Conservation (phyloP, 2,888 invertebrate species). For the Itoplectis maculator region DNA sequence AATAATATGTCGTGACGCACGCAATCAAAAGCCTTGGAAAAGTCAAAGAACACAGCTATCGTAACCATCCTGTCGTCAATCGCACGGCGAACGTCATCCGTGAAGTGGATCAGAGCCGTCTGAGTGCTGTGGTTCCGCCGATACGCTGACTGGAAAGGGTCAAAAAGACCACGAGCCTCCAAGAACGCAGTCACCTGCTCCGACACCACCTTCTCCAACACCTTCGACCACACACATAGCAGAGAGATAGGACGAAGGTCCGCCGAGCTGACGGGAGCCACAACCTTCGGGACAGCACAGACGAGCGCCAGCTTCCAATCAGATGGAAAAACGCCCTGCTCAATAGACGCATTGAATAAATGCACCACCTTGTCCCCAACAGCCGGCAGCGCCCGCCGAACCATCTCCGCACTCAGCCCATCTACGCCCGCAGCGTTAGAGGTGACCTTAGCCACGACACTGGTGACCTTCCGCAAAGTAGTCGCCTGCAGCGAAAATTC, state of each 20-base stretch:
- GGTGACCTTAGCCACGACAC: not conserved
- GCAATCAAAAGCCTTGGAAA: not conserved
- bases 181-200: not conserved
- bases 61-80: not conserved
- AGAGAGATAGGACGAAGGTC: not conserved
- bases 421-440: not conserved
- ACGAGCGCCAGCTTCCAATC: not conserved
- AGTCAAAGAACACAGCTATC: not conserved
- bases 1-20: not conserved
- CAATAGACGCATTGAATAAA: not conserved
- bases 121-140: not conserved
- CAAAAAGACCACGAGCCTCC: not conserved
- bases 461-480: not conserved
- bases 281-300: not conserved
- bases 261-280: not conserved
- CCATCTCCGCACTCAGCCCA: not conserved
- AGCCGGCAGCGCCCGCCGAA: not conserved
- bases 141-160: not conserved
- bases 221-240: not conserved
- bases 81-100: not conserved
- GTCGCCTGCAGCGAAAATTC: too few relatives aligned
- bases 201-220: not conserved
- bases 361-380: not conserved
- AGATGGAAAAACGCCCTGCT: not conserved
- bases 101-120: not conserved